Conservation (phyloP, 2,113 vertebrate species). For the Pseudopipra pipra region DNA sequence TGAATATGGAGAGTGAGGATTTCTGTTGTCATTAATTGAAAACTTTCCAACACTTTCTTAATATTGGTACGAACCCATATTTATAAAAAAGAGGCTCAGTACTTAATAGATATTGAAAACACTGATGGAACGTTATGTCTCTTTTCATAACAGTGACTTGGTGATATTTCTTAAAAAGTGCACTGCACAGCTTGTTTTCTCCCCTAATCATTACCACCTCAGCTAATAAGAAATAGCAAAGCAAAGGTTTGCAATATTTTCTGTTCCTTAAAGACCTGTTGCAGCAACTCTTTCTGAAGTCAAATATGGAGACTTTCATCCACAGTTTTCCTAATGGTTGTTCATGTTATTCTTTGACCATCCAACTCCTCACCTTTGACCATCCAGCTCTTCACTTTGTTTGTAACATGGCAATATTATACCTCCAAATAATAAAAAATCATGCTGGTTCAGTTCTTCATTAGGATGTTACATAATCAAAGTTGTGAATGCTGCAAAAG, state of each 20-base stretch:
- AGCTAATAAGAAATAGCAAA: not conserved
- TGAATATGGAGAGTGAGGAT: not conserved
- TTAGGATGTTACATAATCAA: not conserved
- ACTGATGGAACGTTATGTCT: not conserved
- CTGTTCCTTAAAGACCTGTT: not conserved
- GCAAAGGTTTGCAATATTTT: not conserved
- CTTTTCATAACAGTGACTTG: not conserved
- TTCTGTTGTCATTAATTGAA: not conserved
- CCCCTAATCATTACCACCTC: not conserved
- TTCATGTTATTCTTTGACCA: not conserved
- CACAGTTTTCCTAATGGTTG: not conserved
- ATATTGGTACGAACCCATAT: not conserved
- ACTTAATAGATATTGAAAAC: not conserved
- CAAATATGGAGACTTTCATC: not conserved
- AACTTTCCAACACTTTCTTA: not conserved
- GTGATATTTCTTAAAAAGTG: not conserved
- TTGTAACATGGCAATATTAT: not conserved
- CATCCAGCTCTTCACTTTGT: not conserved
- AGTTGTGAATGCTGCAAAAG: not conserved
- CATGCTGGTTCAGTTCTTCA: fast-evolving
- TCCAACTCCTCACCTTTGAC: not conserved
- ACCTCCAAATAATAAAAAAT: not conserved
- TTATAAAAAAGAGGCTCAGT: not conserved
- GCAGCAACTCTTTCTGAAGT: not conserved
- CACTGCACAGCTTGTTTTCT: not conserved